Base-by-base conservation (phyloP, 2,113 vertebrate genomes). In the Microcebus griseorufus region DNA sequence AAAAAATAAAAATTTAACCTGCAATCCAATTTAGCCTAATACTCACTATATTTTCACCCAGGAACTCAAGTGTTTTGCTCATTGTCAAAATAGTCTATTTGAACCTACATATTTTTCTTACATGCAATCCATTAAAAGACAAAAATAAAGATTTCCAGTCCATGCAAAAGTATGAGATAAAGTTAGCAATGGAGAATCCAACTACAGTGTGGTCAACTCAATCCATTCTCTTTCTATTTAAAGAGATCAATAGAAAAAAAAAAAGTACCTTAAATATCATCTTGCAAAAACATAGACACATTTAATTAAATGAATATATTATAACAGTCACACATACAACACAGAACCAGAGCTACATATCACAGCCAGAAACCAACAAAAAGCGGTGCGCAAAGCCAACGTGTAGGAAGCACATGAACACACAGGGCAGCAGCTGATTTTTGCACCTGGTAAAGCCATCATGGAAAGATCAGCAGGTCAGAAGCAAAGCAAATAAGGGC, bases 381-480 rank as follows among this genome's bases (percentile, higher is more conserved):
- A 98, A 94, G 97, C 97, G 60, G 94, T 94, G 90, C 75, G 97
- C 98, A 97, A 98, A 99, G 98, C 98, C 97, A 96, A 98, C 93
- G 87, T 1, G 86, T 51, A 98, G 96, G 96, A 98, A 98, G 98
- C 93, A 85, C 67, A 92, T 81, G 67, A 82, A 97, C 95, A 97
- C 58, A 98, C 67, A 84, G 92, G 90, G 94, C 45, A 79, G 98
- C 64, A 92, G 98, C 98, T 99, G 98, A 98, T 98, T 98, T 98
- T 96, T 98, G 96, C 98, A 98, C 98, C 98, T 98, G 98, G 98
- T 92, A 96, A 97, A 96, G 97, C 98, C 98, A 98, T 62, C 97
- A 98, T 97, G 98, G 98, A 98, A 98, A 98, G 98, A 98, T 98
- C 98, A 98, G 99, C 99, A n/a, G 99, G 97, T 98, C 96, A 98